Evolutionary conservation across 2,888 invertebrate genomes (phyloP).

Genomic region (Trissoscelio sp.): DNA sequence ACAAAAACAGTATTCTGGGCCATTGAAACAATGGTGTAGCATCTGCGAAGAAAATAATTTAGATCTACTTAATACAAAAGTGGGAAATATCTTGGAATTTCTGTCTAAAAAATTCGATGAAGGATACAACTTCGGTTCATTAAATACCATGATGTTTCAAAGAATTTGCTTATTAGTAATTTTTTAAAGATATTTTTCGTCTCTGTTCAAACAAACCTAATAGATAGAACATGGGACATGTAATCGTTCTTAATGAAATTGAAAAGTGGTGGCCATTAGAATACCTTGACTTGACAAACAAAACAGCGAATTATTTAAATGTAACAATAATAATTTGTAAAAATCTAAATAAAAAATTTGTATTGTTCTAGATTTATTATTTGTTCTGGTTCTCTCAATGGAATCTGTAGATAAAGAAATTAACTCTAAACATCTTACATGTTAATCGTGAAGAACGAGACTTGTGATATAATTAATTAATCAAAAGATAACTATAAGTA

Average conservation of each 20-base stretch:
- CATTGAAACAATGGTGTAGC: conserved; percentile 66
- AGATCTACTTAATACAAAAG: background rate
- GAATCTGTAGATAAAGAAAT: background rate
- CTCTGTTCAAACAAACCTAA: conserved; percentile 26
- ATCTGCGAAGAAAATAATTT: conserved; percentile 28
- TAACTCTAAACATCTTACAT: conserved; percentile 43
- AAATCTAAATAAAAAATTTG: background rate
- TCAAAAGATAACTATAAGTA: conserved; percentile 19
- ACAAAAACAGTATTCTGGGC: conserved; percentile 66
- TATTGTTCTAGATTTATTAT: too few species aligned
- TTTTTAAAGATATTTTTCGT: background rate
- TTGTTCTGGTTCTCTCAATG: too few species aligned
- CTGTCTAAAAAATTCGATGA: background rate
- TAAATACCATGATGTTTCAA: too few species aligned
- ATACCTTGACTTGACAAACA: background rate
- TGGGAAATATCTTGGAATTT: background rate
- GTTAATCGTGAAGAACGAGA: conserved; percentile 41
- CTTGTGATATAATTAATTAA: conserved; percentile 15
- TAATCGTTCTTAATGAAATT: conserved; percentile 7
- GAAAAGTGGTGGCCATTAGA: conserved; percentile 10
- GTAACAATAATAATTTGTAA: too few species aligned
- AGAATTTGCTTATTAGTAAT: conserved; percentile 2
- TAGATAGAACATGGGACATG: conserved; percentile 34
- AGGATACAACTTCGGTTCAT: background rate
- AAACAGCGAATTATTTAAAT: too few species aligned